phyloP scores from a whole-genome alignment of 2,797 vertebrate species.

The Phrynocephalus forsythii region DNA sequence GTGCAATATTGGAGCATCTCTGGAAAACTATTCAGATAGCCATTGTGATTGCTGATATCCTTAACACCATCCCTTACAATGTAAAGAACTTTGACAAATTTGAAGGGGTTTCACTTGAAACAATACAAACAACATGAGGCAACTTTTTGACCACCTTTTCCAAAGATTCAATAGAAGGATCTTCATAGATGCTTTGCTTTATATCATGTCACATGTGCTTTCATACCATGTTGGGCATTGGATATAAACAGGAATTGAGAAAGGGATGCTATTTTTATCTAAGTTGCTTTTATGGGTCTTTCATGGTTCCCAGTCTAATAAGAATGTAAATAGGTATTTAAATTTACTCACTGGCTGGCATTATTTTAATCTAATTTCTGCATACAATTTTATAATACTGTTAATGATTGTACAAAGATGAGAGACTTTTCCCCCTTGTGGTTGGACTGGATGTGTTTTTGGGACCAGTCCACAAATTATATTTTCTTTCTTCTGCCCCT shows the following conservation, averaged over 20 bases:
- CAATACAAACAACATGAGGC: neutral
- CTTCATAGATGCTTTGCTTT: neutral
- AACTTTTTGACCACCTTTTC: neutral
- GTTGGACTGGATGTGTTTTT: neutral
- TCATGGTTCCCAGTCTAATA: constrained; percentile 30
- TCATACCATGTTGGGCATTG: neutral
- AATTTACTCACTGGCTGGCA: neutral
- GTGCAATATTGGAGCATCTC: neutral
- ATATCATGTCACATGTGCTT: neutral
- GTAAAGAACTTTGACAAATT: neutral
- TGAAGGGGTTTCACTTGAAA: neutral
- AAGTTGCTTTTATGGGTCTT: constrained; percentile 5
- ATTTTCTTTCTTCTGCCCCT: neutral
- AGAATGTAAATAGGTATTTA: constrained; percentile 10
- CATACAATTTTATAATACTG: too few relatives aligned
- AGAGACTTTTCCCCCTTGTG: neutral
- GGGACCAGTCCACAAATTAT: constrained; percentile 10
- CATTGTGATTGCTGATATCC: too few relatives aligned
- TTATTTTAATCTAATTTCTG: neutral
- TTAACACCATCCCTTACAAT: neutral
- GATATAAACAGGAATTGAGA: neutral
- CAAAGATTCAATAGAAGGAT: neutral
- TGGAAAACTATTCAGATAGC: neutral
- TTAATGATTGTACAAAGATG: constrained; percentile 1
- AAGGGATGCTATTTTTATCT: neutral